A percentile compares a stretch with the other conserved stretches of the same genome.
phyloP scores from a whole-genome alignment of 2,888 invertebrate genomes.

The Drymonia ruficornis region DNA sequence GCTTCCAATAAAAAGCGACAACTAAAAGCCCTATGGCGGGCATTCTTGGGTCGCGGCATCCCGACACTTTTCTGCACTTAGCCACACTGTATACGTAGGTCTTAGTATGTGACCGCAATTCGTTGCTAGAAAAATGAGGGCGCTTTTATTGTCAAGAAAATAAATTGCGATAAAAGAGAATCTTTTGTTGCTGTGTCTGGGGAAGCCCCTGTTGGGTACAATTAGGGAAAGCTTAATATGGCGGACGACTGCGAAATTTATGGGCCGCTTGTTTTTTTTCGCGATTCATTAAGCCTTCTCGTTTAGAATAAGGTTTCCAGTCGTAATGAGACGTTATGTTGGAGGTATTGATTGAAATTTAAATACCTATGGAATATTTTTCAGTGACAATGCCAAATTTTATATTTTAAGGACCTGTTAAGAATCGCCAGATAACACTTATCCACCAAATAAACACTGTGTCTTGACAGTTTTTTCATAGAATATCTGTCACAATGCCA shows the following conservation, averaged over 20 bases:
- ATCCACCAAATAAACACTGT: too few relatives aligned
- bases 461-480: too few relatives aligned
- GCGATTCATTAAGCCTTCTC: constrained; percentile 32
- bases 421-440: too few relatives aligned
- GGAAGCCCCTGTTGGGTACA: constrained; percentile 47
- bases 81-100: constrained; percentile 47
- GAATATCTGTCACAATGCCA: too few relatives aligned
- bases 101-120: constrained; percentile 64
- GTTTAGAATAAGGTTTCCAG: constrained; percentile 34
- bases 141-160: constrained; percentile 64
- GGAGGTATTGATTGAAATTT: too few relatives aligned
- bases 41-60: constrained; percentile 54
- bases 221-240: constrained; percentile 60
- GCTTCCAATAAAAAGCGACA: constrained; percentile 54
- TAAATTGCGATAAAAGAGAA: constrained; percentile 44
- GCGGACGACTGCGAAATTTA: constrained; percentile 54
- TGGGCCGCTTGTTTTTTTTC: constrained; percentile 45
- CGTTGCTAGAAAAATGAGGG: constrained; percentile 58
- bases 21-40: constrained; percentile 58
- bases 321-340: constrained; percentile 11
- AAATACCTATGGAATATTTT: too few relatives aligned
- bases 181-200: constrained; percentile 25
- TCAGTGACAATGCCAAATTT: too few relatives aligned
- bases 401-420: too few relatives aligned
- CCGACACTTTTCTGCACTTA: constrained; percentile 73